Conservation (phyloP, 2,113 vertebrate species). For the Crotalus helleri region DNA sequence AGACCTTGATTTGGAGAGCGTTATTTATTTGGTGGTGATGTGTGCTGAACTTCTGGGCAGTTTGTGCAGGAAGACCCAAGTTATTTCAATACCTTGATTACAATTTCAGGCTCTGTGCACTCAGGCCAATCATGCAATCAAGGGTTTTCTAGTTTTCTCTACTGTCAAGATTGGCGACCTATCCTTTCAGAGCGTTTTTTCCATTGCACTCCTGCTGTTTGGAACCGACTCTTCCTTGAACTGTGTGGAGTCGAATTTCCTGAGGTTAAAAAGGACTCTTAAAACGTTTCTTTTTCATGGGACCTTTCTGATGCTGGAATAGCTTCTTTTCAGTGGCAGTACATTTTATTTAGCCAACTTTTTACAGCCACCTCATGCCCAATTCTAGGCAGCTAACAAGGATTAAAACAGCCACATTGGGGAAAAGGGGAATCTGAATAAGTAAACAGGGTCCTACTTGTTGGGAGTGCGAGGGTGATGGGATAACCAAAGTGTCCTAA, state of each 20-base stretch:
- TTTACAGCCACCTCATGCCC: background rate
- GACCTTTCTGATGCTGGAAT: background rate
- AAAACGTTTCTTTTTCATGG: background rate
- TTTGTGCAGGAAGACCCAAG: background rate
- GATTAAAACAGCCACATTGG: background rate
- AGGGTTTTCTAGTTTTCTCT: background rate
- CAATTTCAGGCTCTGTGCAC: background rate
- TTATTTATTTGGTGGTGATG: background rate
- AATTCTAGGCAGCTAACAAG: background rate
- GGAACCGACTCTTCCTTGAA: background rate
- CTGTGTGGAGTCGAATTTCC: background rate
- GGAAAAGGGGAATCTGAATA: background rate
- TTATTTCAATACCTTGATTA: background rate
- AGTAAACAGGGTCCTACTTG: background rate
- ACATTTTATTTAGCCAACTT: background rate
- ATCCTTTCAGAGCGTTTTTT: background rate
- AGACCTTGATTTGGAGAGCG: background rate
- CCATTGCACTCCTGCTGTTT: background rate
- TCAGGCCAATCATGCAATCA: background rate
- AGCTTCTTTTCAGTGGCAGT: background rate
- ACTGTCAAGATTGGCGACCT: background rate
- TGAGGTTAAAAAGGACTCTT: background rate
- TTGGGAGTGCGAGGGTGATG: background rate
- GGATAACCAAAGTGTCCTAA: background rate
- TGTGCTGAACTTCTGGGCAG: background rate